Conservation (phyloP, 2,113 vertebrate genomes). For the Pao palembangensis region DNA sequence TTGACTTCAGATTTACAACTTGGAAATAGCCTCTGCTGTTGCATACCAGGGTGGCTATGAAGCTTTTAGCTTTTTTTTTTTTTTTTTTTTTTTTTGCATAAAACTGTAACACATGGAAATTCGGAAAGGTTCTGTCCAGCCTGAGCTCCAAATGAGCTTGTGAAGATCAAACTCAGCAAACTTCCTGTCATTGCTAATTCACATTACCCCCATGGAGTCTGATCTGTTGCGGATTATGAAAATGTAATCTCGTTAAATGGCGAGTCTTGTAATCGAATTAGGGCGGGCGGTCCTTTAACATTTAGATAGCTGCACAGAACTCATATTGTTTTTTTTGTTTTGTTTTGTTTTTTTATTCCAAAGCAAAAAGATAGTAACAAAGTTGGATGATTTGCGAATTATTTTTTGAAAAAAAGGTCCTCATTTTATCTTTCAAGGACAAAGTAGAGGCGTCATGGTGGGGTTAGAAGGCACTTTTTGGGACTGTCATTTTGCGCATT, state of each 20-base stretch:
- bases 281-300: slow-evolving; percentile 4
- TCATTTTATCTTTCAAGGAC: neutral
- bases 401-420: no score
- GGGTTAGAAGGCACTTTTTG: neutral
- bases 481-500: slow-evolving; percentile 20
- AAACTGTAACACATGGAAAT: neutral
- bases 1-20: no score
- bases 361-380: neutral
- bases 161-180: slow-evolving; percentile 49
- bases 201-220: slow-evolving; percentile 26
- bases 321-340: neutral
- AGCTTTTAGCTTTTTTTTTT: no score
- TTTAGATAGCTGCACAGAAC: slow-evolving; percentile 15
- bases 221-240: slow-evolving; percentile 52
- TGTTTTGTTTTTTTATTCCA: neutral
- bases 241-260: slow-evolving; percentile 47
- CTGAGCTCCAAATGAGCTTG: slow-evolving; percentile 32
- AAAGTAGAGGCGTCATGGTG: slow-evolving; percentile 2
- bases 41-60: no score
- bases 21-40: no score
- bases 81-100: no score
- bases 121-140: slow-evolving; percentile 1
- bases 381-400: no score
- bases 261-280: slow-evolving; percentile 21
- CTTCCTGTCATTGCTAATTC: slow-evolving; percentile 39